Percentiles rank a stretch among this genome's conserved stretches.
These are phyloP conservation scores for Sebastes matsubarae DNA, from an alignment of 2,797 vertebrate species.

Conservation along the genomic window DNA sequence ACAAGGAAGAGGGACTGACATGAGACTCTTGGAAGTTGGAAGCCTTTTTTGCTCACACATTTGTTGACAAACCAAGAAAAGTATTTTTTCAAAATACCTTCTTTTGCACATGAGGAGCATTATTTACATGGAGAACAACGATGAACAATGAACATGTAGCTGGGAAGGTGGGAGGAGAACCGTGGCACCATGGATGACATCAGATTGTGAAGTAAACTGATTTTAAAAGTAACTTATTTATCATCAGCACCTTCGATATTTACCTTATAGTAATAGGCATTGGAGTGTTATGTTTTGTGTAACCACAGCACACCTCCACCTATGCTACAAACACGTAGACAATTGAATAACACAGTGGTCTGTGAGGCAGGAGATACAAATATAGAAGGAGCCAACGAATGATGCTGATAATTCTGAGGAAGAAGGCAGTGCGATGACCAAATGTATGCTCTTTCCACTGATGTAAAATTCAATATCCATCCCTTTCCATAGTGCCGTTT, in stretches of 20 bases:
- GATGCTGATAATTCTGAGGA: neutral
- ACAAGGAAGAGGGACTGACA: neutral
- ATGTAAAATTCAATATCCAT: neutral
- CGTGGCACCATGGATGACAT: constrained; percentile 11
- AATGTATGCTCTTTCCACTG: neutral
- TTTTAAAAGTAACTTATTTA: neutral
- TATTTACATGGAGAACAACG: constrained; percentile 13
- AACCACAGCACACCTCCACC: neutral
- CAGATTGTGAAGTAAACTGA: neutral
- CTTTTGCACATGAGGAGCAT: constrained; percentile 41
- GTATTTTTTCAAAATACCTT: constrained; percentile 38
- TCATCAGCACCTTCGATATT: neutral
- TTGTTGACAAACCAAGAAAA: constrained; percentile 31
- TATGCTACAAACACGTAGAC: neutral
- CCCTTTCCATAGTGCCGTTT: constrained; percentile 13
- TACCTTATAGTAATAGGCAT: neutral
- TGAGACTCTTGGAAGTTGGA: constrained; percentile 5
- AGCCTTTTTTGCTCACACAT: neutral
- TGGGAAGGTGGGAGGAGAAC: neutral
- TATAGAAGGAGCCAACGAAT: neutral
- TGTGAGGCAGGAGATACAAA: neutral
- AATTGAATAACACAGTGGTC: neutral
- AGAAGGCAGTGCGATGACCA: neutral
- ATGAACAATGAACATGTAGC: constrained; percentile 9
- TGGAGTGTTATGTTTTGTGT: neutral